Evolutionary conservation across 1,140 invertebrate species (phyloP).

Genomic region (Cepaea nemoralis): DNA sequence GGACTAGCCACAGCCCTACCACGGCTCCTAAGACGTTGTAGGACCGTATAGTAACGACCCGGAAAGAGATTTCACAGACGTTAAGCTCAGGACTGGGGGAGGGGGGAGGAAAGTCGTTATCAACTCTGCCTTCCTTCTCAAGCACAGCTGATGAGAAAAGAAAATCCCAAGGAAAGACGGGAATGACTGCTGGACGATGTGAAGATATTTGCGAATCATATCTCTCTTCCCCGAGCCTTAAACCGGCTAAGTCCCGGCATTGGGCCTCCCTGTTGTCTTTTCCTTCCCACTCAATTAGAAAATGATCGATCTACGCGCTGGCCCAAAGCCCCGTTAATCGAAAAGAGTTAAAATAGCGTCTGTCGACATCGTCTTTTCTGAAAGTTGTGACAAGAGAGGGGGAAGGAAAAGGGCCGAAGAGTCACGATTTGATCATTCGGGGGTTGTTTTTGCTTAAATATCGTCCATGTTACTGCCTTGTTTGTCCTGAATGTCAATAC

Average conservation of each 20-base stretch:
- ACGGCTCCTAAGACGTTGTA: too few species aligned
- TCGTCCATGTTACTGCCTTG: too few species aligned
- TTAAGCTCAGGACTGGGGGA: too few species aligned
- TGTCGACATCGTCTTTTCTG: constrained; percentile 13
- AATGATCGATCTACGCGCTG: constrained; percentile 13
- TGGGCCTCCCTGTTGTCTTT: constrained; percentile 8
- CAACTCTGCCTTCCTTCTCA: neutral
- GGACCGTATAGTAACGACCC: too few species aligned
- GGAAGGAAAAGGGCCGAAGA: neutral
- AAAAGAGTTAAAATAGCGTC: constrained; percentile 34
- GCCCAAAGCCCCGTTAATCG: constrained; percentile 23
- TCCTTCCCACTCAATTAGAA: constrained; percentile 34
- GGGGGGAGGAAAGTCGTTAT: too few species aligned
- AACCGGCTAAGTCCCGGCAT: neutral
- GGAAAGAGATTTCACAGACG: too few species aligned
- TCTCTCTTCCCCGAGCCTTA: constrained; percentile 6
- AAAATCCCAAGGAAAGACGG: neutral
- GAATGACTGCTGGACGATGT: neutral
- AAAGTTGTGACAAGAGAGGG: neutral
- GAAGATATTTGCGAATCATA: constrained; percentile 20
- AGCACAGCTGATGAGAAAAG: neutral
- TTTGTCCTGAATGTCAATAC: too few species aligned
- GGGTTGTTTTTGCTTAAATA: too few species aligned
- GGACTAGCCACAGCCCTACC: too few species aligned
- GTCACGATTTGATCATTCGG: neutral